These are phyloP conservation scores for Cyprinella venusta DNA, from an alignment of 2,797 vertebrate genomes.

Conservation along the genomic window DNA sequence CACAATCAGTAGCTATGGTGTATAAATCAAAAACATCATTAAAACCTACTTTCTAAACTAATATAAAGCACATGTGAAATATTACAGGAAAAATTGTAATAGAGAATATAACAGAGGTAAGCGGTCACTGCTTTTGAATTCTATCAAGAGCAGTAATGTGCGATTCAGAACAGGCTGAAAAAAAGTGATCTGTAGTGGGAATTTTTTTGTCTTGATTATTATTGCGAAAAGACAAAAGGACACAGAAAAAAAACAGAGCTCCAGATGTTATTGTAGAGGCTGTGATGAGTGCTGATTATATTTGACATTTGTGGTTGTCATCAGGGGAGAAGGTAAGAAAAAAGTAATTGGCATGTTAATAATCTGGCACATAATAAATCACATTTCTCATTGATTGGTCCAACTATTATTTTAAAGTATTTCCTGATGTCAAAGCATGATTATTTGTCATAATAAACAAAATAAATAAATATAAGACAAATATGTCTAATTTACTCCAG, in stretches of 20 bases:
- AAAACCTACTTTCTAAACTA: slow-evolving; percentile 3
- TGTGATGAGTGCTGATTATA: neutral
- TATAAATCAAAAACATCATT: slow-evolving; percentile 5
- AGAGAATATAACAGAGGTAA: neutral
- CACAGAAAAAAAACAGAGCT: neutral
- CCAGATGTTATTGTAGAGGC: slow-evolving; percentile 14
- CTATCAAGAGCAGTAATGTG: neutral
- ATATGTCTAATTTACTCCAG: neutral
- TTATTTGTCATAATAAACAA: neutral
- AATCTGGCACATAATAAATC: neutral
- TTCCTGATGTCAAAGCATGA: neutral
- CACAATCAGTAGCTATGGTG: neutral
- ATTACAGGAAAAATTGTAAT: slow-evolving; percentile 1
- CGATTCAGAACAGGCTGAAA: neutral
- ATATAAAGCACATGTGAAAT: slow-evolving; percentile 10
- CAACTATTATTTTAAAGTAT: neutral
- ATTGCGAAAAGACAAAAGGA: slow-evolving; percentile 12
- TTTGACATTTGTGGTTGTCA: neutral
- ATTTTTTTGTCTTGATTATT: slow-evolving; percentile 5
- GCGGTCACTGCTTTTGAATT: neutral
- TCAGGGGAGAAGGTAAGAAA: neutral
- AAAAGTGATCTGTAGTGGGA: neutral
- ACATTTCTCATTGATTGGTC: neutral
- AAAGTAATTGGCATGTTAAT: neutral
- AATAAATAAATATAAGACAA: neutral